Conservation (phyloP, 1,140 invertebrate species). For the Asbolus verrucosus region DNA sequence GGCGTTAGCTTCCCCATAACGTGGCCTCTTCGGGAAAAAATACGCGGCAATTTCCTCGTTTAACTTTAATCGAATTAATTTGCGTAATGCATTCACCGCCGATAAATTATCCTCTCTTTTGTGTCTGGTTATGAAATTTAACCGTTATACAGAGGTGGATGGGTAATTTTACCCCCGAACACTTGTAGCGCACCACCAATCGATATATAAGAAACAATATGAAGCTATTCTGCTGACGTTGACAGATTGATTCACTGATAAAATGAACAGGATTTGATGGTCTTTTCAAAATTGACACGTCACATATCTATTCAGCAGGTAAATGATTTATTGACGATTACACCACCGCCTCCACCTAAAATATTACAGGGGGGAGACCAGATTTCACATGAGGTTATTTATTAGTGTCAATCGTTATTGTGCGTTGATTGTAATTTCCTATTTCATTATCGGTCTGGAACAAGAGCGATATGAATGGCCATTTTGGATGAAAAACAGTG, state of each 20-base stretch:
- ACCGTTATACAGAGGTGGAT: not conserved
- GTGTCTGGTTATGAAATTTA: not conserved
- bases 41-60: not conserved
- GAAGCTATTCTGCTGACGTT: slow-evolving; percentile 25
- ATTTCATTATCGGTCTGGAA: slow-evolving; percentile 18
- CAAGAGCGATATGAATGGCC: too few species aligned
- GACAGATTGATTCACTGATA: slow-evolving; percentile 42
- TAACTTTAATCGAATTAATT: slow-evolving; percentile 8
- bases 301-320: slow-evolving; percentile 41
- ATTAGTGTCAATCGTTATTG: slow-evolving; percentile 37
- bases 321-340: slow-evolving; percentile 40
- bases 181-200: slow-evolving; percentile 30
- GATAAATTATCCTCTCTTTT: not conserved
- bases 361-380: slow-evolving; percentile 3
- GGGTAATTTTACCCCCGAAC: slow-evolving; percentile 1
- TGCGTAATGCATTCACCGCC: not conserved
- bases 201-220: slow-evolving; percentile 39
- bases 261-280: slow-evolving; percentile 43
- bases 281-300: slow-evolving; percentile 28
- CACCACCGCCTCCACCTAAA: not conserved
- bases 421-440: slow-evolving; percentile 21
- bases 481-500: too few species aligned
- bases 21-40: not conserved
- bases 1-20: not conserved
- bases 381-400: slow-evolving; percentile 15